Conservation (phyloP, 2,797 vertebrate species). For the Vespertilio murinus region DNA sequence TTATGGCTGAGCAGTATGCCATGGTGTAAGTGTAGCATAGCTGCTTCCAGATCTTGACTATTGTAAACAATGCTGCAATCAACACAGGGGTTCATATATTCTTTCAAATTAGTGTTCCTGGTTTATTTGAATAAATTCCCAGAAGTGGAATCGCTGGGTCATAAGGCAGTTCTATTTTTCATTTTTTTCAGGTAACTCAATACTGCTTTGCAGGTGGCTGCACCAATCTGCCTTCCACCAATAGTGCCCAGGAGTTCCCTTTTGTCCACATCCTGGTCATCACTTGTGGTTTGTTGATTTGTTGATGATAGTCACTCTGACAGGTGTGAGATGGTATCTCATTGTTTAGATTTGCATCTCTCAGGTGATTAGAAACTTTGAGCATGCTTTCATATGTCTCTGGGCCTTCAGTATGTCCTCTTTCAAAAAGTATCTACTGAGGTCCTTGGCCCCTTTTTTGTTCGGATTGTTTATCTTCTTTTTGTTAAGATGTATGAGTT, state of each 20-base stretch:
- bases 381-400: background rate
- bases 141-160: background rate
- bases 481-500: no score
- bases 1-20: background rate
- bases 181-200: background rate
- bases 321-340: background rate
- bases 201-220: background rate
- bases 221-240: background rate
- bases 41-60: background rate
- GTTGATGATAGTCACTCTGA: background rate
- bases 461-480: no score
- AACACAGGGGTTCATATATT: background rate
- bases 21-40: background rate
- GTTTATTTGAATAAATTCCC: background rate
- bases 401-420: background rate
- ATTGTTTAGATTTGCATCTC: background rate
- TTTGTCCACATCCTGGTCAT: background rate
- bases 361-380: background rate
- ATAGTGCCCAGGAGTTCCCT: background rate
- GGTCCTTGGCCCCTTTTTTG: background rate
- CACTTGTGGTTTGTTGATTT: background rate
- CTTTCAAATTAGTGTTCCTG: background rate
- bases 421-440: background rate
- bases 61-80: background rate
- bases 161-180: background rate